Evolutionary conservation across 2,113 vertebrate species (phyloP).

Genomic region (Mus pahari): DNA sequence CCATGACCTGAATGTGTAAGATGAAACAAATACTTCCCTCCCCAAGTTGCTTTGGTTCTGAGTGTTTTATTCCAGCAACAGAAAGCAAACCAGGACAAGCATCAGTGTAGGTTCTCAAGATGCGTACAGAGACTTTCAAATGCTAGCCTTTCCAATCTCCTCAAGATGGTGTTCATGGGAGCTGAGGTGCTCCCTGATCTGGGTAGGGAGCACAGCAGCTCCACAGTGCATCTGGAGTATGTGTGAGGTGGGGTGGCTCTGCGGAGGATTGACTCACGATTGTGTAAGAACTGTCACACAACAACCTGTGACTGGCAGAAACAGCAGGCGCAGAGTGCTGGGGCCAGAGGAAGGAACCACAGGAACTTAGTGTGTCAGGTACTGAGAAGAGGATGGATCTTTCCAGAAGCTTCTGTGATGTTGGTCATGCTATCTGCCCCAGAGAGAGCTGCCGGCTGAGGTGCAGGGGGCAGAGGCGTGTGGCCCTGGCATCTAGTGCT

Average conservation of each 20-base stretch:
- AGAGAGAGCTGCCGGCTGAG: background rate
- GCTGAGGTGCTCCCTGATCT: background rate
- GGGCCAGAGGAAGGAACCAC: background rate
- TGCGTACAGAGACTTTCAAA: background rate
- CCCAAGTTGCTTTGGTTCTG: background rate
- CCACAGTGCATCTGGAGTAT: background rate
- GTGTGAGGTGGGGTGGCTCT: background rate
- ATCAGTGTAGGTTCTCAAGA: background rate
- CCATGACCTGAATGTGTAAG: background rate
- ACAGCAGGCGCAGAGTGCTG: background rate
- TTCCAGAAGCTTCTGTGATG: conserved; percentile 47
- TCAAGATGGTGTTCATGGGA: background rate
- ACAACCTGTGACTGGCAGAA: background rate
- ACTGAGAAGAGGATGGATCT: background rate
- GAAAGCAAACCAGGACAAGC: background rate
- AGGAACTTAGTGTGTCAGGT: background rate
- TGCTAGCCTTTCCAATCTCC: background rate
- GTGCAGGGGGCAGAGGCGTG: background rate
- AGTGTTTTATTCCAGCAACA: background rate
- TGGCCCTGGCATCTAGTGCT: background rate
- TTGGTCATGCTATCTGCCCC: background rate
- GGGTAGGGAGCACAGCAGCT: background rate
- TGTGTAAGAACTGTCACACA: background rate
- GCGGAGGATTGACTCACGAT: background rate
- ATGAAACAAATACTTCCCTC: background rate